Base-by-base conservation (phyloP, 1,140 invertebrate genomes). In the Mya arenaria region DNA sequence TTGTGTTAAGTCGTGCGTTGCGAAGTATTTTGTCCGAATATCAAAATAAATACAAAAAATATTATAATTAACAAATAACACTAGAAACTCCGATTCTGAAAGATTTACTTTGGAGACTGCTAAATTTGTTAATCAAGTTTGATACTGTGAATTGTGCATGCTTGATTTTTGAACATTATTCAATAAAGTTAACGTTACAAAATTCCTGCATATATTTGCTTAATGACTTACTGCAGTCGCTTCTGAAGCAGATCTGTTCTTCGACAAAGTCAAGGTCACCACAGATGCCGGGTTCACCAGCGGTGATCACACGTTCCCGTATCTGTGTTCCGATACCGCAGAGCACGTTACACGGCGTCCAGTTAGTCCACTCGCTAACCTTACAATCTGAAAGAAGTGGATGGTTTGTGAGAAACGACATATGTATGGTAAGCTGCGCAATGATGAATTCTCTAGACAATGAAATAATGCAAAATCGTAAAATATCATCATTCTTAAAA, bases 301-400 rank as follows among this genome's bases (percentile, higher is more conserved):
- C 23, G 13, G 8, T 23, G 3, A 65, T 19, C 13, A 8, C 37
- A 25, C 75, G 36, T 0, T 19, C 32, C 17, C 75, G 41, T 2
- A 0, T 1, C 34, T 37, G 4, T 17, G 30, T 19, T 36, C 75
- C 75, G 19, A 17, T 10, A 25, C 75, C 75, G 30, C 75, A 79
- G 1, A 17, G 19, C 10, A 30, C 75, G 34, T 48, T 28, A 44
- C 75, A 79, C 37, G 28, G 2, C 0, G 75, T 30, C 62, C 48
- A 79, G 13, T 48, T n/a, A 8, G 44, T 19, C 75, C 75, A 79
- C 34, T 79, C 65, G n/a, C 62, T 55, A 10, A 79, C 37, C n/a
- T 65, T 30, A 41, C 74, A 77, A n/a, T n/a, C 74, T 77, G 60
- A 19, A 63, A 36, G 1, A 4, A 37, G 1, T 2, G 17, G 58